phyloP scores from a whole-genome alignment of 1,140 invertebrate genomes.

The Ptiloglossa arizonensis region DNA sequence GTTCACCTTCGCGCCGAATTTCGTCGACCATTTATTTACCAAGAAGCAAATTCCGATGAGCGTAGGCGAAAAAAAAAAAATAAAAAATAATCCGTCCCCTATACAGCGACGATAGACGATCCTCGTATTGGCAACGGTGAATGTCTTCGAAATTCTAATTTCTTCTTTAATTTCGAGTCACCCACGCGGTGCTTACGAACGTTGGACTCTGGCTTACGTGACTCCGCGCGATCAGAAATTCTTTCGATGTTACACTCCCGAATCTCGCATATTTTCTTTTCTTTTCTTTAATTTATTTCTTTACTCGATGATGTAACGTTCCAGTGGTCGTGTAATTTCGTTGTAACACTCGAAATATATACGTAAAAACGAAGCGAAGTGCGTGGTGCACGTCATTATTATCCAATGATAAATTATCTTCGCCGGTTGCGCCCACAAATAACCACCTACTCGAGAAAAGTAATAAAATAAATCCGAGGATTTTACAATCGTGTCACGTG shows the following conservation, averaged over 20 bases:
- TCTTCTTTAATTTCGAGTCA: background rate
- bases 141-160: background rate
- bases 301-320: background rate
- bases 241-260: background rate
- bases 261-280: no score
- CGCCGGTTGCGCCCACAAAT: no score
- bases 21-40: background rate
- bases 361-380: no score
- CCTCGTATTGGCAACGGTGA: background rate
- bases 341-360: no score
- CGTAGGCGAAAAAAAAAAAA: background rate
- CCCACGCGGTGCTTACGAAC: constrained; percentile 4
- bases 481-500: no score
- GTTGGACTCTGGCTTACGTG: background rate
- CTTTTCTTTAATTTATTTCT: no score
- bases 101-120: background rate
- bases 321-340: background rate
- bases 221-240: background rate
- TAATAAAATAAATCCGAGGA: no score
- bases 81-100: background rate
- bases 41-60: background rate
- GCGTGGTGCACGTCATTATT: no score
- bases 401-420: no score
- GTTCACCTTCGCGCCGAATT: no score
- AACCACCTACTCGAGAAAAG: no score